Base-by-base conservation (phyloP, 2,113 vertebrate genomes). In the Hemicordylus capensis region DNA sequence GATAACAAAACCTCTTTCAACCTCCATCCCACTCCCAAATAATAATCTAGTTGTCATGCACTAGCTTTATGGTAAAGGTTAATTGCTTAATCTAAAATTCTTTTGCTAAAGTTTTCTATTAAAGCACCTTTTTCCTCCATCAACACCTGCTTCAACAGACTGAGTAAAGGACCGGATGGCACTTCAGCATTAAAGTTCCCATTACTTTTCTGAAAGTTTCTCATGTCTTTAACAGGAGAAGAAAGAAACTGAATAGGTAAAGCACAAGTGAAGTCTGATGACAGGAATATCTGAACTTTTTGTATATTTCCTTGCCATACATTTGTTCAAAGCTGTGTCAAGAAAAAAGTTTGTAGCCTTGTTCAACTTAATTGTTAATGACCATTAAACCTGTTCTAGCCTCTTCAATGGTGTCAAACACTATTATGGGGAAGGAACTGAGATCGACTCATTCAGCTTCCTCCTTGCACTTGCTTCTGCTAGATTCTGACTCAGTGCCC, bases 51-150 rank as follows among this genome's bases (percentile, higher is more conserved):
- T 80, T 85, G 48, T 83, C 39, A 59, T 22, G 73, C 44, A 79
- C 76, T 87, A 8, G 7, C 22, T 87, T 77, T 75, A 9, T 61
- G 59, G 39, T 70, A 72, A 58, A 70, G 31, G 64, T 37, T 46
- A 34, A 86, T 64, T 58, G 9, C 37, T 81, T 46, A 91, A 90
- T 85, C 85, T 80, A 89, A 78, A 94, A 91, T 88, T 74, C 67
- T 88, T 94, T 93, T 56, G 76, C 77, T 90, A 80, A 85, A 72
- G 84, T 78, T 78, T 48, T 87, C 76, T 48, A 58, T 87, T 59
- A 92, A 73, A 87, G 26, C 17, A 26, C 54, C 24, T 31, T 81
- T 54, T 54, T 17, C 20, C 37, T 66, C 51, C 44, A 63, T 4
- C 28, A 22, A 20, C 42, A 51, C 12, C n/a, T 69, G n/a, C 34